Evolutionary conservation across 2,888 invertebrate genomes (phyloP).

Genomic region (Tachina grossa): DNA sequence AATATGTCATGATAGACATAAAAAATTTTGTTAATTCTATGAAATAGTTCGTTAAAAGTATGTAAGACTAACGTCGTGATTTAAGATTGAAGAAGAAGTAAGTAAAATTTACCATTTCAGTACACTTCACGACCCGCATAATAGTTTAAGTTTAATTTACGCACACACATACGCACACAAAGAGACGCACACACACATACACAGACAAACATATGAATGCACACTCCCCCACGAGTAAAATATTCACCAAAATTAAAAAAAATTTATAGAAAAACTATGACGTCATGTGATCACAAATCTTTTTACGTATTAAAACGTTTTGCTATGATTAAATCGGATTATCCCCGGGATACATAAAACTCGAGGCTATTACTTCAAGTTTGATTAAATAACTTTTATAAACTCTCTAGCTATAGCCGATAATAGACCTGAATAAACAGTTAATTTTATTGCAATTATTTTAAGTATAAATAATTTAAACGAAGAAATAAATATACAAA

Average conservation of each 20-base stretch:
- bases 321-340: too few relatives aligned
- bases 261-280: slow-evolving; percentile 13
- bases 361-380: background rate
- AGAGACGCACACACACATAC: too few relatives aligned
- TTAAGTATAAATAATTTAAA: slow-evolving; percentile 27
- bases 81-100: slow-evolving; percentile 21
- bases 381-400: too few relatives aligned
- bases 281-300: background rate
- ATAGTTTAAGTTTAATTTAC: slow-evolving; percentile 56
- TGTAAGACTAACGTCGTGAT: too few relatives aligned
- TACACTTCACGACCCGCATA: slow-evolving; percentile 51
- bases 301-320: background rate
- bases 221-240: slow-evolving; percentile 46
- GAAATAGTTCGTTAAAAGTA: too few relatives aligned
- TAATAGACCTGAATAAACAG: background rate
- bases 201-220: too few relatives aligned
- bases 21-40: too few relatives aligned
- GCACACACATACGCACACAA: background rate
- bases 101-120: slow-evolving; percentile 43
- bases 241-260: slow-evolving; percentile 52
- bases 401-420: too few relatives aligned
- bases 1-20: too few relatives aligned
- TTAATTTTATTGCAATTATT: slow-evolving; percentile 24
- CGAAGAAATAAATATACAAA: background rate
- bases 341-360: too few relatives aligned